Evolutionary conservation across 2,113 vertebrate genomes (phyloP).

Genomic region (Malurus melanocephalus): DNA sequence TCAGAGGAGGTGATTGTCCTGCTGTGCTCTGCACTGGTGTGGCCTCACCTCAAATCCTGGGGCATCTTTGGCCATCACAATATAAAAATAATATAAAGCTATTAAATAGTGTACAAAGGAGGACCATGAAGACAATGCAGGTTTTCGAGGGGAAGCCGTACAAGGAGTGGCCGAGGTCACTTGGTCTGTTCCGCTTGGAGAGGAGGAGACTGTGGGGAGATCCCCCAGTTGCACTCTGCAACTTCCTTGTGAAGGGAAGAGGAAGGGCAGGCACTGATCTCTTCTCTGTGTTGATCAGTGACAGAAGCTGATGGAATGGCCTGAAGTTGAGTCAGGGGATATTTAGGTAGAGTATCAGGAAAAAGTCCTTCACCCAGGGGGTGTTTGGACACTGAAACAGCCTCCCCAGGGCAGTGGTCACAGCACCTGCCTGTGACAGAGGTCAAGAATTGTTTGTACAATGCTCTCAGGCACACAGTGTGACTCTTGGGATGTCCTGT

Average conservation of each 20-base stretch:
- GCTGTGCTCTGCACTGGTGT: background rate
- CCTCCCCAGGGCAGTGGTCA: background rate
- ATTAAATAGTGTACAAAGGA: background rate
- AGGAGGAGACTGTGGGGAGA: background rate
- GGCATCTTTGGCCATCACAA: background rate
- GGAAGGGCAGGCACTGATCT: background rate
- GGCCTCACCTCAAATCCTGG: background rate
- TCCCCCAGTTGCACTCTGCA: background rate
- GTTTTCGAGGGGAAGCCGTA: background rate
- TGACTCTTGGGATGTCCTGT: background rate
- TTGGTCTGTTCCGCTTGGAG: background rate
- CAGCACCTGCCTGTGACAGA: background rate
- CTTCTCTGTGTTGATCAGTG: background rate
- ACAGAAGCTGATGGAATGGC: background rate
- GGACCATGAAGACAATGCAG: background rate
- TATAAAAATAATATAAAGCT: background rate
- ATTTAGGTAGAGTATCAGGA: background rate
- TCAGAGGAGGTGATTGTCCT: background rate
- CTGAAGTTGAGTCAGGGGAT: background rate
- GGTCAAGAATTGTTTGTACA: background rate
- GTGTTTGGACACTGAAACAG: rapidly evolving
- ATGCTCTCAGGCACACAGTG: background rate
- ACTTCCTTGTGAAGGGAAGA: rapidly evolving
- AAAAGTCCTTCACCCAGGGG: background rate
- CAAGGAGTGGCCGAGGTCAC: background rate